These are phyloP conservation scores for Apamea sordens DNA, from an alignment of 2,888 invertebrate genomes.

Conservation along the genomic window DNA sequence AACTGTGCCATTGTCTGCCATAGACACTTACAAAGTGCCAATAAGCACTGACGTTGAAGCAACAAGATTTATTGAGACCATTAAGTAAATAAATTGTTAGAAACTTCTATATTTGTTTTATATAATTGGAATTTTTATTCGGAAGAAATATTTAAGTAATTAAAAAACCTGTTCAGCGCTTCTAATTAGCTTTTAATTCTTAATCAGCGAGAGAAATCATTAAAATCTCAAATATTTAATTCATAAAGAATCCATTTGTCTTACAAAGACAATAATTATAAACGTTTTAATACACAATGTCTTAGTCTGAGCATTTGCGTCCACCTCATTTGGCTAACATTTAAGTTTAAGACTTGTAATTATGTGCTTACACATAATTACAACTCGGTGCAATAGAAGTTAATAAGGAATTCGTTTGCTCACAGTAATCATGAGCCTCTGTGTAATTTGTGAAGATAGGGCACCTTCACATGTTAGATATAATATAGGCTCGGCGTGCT, in stretches of 20 bases:
- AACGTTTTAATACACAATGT: constrained; percentile 21
- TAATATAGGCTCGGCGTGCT: too few species aligned
- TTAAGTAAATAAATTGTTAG: constrained; percentile 18
- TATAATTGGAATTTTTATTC: constrained; percentile 1
- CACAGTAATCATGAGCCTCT: constrained; percentile 45
- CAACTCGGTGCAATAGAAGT: constrained; percentile 55
- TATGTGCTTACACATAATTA: constrained; percentile 23
- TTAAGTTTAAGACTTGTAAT: constrained; percentile 46
- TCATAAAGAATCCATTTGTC: constrained; percentile 36
- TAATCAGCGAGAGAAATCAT: constrained; percentile 49
- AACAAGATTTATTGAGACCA: constrained; percentile 37
- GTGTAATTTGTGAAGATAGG: constrained; percentile 37
- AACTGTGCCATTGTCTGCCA: constrained; percentile 59
- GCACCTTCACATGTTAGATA: constrained; percentile 20
- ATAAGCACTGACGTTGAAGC: constrained; percentile 22
- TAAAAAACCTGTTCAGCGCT: background rate
- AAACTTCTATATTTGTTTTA: constrained; percentile 11
- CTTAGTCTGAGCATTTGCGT: constrained; percentile 14
- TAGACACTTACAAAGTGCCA: constrained; percentile 43
- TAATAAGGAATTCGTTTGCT: constrained; percentile 62
- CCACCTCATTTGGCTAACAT: constrained; percentile 44
- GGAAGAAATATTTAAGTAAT: constrained; percentile 11
- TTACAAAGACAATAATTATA: constrained; percentile 30
- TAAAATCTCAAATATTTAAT: constrained; percentile 8
- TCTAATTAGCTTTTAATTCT: constrained; percentile 17